Percentiles rank a stretch among this genome's conserved stretches.
phyloP scores from a whole-genome alignment of 1,140 invertebrate genomes.

The Camponotus pennsylvanicus region DNA sequence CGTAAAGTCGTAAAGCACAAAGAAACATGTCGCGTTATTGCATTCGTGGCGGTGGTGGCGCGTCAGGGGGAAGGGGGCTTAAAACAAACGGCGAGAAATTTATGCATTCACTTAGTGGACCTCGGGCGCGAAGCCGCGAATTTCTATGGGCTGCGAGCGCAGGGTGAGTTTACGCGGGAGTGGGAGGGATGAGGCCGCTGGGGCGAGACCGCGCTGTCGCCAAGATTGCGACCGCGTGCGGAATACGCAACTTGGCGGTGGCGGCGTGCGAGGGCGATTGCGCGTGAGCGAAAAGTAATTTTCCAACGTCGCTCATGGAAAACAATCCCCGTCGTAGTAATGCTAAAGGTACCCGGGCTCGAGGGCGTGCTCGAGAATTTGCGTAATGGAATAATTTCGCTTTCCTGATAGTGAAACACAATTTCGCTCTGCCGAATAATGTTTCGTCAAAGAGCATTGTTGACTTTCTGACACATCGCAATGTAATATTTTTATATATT shows the following conservation, averaged over 20 bases:
- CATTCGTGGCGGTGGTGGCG: constrained; percentile 53
- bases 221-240: constrained; percentile 52
- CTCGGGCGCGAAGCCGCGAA: constrained; percentile 21
- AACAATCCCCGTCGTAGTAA: constrained; percentile 42
- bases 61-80: constrained; percentile 14
- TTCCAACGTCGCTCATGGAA: constrained; percentile 53
- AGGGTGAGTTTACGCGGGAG: background rate
- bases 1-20: constrained; percentile 72
- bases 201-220: constrained; percentile 34
- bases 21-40: constrained; percentile 76
- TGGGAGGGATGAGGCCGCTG: background rate
- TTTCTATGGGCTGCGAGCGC: constrained; percentile 13
- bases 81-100: constrained; percentile 75
- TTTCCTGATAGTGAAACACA: constrained; percentile 42
- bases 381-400: constrained; percentile 60
- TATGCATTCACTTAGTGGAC: constrained; percentile 77
- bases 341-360: background rate
- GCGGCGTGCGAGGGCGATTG: constrained; percentile 26
- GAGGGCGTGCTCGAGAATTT: constrained; percentile 45
- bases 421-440: constrained; percentile 20
- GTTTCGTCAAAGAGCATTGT: background rate
- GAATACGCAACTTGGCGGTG: constrained; percentile 49
- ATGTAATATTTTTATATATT: background rate
- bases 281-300: constrained; percentile 48
- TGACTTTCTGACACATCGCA: background rate